Evolutionary conservation across 1,140 invertebrate species (phyloP).

Genomic region (Drosophila oshimai): DNA sequence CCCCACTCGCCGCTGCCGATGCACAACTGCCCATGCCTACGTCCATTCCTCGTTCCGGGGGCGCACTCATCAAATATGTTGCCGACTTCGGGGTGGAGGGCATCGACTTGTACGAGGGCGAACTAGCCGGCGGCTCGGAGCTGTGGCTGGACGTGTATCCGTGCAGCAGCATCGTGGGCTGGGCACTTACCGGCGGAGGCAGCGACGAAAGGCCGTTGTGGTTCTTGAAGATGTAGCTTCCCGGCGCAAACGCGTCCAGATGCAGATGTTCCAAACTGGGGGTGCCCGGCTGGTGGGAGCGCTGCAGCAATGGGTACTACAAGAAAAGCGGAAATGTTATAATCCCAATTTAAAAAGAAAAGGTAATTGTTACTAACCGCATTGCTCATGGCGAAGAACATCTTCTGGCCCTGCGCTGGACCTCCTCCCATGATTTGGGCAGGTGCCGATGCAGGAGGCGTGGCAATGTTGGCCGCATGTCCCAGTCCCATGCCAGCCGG

Average conservation of each 20-base stretch:
- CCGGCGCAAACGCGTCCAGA: conserved; percentile 41
- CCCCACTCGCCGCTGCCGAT: conserved; percentile 9
- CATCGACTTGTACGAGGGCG: conserved; percentile 70
- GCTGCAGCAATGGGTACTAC: conserved; percentile 61
- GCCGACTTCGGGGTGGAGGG: conserved; percentile 77
- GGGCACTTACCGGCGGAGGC: conserved; percentile 49
- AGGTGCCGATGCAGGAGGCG: conserved; percentile 62
- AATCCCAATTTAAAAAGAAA: background rate
- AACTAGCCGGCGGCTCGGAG: conserved; percentile 54
- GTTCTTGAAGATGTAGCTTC: conserved; percentile 68
- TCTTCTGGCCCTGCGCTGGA: conserved; percentile 44
- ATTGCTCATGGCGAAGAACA: conserved; percentile 70
- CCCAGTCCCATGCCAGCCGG: conserved; percentile 63
- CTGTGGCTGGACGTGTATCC: conserved; percentile 56
- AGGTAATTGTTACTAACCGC: conserved; percentile 45
- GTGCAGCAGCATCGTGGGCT: conserved; percentile 69
- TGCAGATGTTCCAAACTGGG: conserved; percentile 59
- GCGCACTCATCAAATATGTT: conserved; percentile 55
- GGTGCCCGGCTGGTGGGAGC: conserved; percentile 44
- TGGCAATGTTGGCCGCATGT: conserved; percentile 62
- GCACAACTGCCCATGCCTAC: conserved; percentile 2
- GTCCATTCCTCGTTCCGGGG: conserved; percentile 55
- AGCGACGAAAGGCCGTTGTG: conserved; percentile 56
- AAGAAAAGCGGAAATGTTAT: background rate
- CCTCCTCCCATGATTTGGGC: conserved; percentile 59